Evolutionary conservation across 2,797 vertebrate species (phyloP), one percentile per base, ranked within the genome.

Genomic region (Taeniopygia guttata): DNA sequence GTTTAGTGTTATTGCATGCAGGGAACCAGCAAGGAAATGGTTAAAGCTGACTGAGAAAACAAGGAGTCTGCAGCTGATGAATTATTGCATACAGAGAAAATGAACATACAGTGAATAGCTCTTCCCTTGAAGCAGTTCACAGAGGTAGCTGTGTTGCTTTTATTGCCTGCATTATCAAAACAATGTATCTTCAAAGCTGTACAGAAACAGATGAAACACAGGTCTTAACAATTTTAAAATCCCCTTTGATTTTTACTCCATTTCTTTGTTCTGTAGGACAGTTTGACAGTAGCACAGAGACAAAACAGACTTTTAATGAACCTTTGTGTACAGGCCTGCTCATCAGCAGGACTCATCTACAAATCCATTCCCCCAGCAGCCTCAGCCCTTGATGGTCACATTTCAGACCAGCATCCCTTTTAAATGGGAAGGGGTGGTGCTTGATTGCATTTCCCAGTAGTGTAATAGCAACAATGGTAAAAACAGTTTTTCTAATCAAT

Each of bases 291-390:
- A 78, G 20, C 45, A 89, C 55, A 38, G 67, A 74, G n/a, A 69
- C 38, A 87, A 96, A 96, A 63, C 1, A 88, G 66, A 58, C 43
- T 67, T 94, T 92, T 84, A 90, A 90, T 94, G 46, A 70, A 36
- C 40, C 10, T 66, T 80, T 86, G 60, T 70, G 95, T 82, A 75
- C 40, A 82, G 51, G 46, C 81, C 40, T 70, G 15, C 18, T 93
- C 78, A 95, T 79, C 76, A 89, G 14, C 59, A 66, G 16, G 1
- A 90, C 64, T 96, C 84, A 90, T 27, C 46, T 54, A 40, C 20
- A 55, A 68, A 77, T 80, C 89, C 54, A 73, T 72, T 29, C 7
- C 43, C 77, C 32, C 25, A 36, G 15, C 46, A 84, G 34, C 51
- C 67, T 82, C 55, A n/a, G 30, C 68, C 67, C 78, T 88, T 72